phyloP scores from a whole-genome alignment of 2,888 invertebrate species.

The Cryptus armator region DNA sequence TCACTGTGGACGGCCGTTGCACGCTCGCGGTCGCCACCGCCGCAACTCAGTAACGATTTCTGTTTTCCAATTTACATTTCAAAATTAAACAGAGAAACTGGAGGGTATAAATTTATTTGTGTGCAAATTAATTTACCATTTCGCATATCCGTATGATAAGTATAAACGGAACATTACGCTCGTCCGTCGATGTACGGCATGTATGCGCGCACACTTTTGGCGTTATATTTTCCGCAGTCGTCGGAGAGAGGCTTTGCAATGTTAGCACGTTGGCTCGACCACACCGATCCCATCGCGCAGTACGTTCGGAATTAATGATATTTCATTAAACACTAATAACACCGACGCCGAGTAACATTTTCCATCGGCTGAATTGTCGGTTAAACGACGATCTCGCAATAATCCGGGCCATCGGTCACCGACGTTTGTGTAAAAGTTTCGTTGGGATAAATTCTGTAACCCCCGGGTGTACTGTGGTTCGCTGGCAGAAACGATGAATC shows the following conservation, averaged over 20 bases:
- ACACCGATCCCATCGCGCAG: background rate
- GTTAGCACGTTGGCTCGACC: constrained; percentile 2
- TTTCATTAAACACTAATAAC: constrained; percentile 49
- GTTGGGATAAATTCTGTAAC: constrained; percentile 40
- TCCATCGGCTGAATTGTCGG: constrained; percentile 50
- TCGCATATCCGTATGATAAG: constrained; percentile 37
- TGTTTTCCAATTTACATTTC: constrained; percentile 73
- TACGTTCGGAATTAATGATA: constrained; percentile 34
- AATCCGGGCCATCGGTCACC: constrained; percentile 53
- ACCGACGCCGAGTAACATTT: constrained; percentile 13
- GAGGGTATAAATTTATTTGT: constrained; percentile 59
- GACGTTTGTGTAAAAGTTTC: constrained; percentile 36
- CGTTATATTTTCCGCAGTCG: constrained; percentile 17
- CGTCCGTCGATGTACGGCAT: background rate
- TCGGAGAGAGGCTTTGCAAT: background rate
- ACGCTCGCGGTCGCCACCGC: constrained; percentile 49
- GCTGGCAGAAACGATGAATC: constrained; percentile 32
- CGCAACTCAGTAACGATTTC: constrained; percentile 48
- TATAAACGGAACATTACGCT: constrained; percentile 26
- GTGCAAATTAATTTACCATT: constrained; percentile 42
- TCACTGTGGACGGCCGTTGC: constrained; percentile 9
- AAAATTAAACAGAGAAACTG: constrained; percentile 61
- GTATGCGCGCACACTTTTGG: background rate
- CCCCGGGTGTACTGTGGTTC: constrained; percentile 34
- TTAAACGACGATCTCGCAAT: constrained; percentile 52